Evolutionary conservation across 2,888 invertebrate species (phyloP).

Genomic region (Stramonita haemastoma): DNA sequence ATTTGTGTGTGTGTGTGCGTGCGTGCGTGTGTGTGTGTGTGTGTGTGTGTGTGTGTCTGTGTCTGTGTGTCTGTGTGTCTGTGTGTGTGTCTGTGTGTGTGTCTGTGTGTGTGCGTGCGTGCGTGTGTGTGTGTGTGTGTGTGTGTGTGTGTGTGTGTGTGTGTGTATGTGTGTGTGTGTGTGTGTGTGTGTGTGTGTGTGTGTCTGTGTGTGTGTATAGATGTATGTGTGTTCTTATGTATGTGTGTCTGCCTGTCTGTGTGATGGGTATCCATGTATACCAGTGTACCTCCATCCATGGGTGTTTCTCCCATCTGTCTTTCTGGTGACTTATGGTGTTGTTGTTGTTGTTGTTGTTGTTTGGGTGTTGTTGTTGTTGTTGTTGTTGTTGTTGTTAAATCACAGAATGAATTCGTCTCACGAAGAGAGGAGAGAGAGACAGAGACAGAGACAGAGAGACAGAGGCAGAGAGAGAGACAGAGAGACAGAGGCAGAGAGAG

Average conservation of each 20-base stretch:
- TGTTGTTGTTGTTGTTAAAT: no score
- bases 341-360: no score
- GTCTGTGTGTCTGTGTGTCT: neutral
- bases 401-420: no score
- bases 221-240: neutral
- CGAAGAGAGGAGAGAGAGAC: no score
- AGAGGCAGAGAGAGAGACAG: no score
- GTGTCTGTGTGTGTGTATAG: no score
- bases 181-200: no score
- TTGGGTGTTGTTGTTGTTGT: no score
- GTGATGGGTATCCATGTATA: neutral
- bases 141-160: neutral
- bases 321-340: no score
- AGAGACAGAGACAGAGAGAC: no score
- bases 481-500: no score
- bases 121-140: neutral
- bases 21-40: neutral
- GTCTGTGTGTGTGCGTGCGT: neutral
- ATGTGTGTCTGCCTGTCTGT: neutral
- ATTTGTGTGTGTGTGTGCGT: neutral
- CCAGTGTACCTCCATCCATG: neutral
- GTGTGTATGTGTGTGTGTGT: no score
- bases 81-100: neutral
- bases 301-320: neutral
- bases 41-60: conserved; percentile 5